Base-by-base conservation (phyloP, 2,888 invertebrate species). In the Laothoe populi region DNA sequence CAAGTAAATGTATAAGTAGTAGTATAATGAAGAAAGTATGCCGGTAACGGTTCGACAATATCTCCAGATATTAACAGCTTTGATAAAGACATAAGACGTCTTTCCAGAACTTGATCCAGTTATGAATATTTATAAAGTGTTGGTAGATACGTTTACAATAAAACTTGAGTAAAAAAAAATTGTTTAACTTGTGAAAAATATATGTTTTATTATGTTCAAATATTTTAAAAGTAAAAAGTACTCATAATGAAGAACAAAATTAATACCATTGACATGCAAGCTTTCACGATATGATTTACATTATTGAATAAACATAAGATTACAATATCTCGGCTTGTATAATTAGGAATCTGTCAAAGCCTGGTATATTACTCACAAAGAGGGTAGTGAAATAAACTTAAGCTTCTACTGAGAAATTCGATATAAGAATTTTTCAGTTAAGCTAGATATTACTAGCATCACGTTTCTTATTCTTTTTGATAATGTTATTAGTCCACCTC, bases 41-140 rank as follows among this genome's bases (percentile, higher is more conserved):
- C 63, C 74, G 62, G 63, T 79, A 79, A 77, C 78, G 76, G 77
- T 73, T 73, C 66, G 63, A 66, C 70, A 66, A 66, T 73, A 72
- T 73, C 70, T 70, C 75, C 67, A 71, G 66, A 69, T 70, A 73
- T 75, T 70, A 74, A 72, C 64, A 62, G 65, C 59, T 70, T 73
- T 74, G 75, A 62, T 57, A 67, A 63, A 68, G 64, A 70, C 64
- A 65, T 57, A 66, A 58, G 65, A 62, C 66, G 62, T 69, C 69
- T 68, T 68, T 66, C 53, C 44, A 65, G 35, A 40, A 61, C 49
- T 58, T 53, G 53, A 59, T 64, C 61, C 44, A 49, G 19, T 42
- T 16, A 24, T 16, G 44, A 10, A 16, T 58, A 10, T 23, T 5
- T 57, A 23, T 48, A 31, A 31, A 8, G 31, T 31, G 0, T 31